Evolutionary conservation across 2,113 vertebrate species (phyloP).

Genomic region (Pygoscelis adeliae): DNA sequence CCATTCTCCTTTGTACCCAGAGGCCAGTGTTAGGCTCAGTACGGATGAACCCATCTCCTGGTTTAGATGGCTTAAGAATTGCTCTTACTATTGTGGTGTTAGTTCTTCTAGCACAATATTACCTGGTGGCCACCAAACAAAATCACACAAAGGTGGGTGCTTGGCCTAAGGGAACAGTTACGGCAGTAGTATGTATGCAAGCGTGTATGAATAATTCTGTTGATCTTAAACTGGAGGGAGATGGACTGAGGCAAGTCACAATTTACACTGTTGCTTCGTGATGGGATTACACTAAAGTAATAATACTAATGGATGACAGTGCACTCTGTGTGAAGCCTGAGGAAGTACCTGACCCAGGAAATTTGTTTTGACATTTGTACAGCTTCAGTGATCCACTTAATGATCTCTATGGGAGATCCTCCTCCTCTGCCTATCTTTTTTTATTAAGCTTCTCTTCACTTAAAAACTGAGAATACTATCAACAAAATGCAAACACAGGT

Average conservation of each 20-base stretch:
- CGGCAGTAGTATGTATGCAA: too few relatives aligned
- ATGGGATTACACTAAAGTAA: neutral
- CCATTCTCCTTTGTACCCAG: too few relatives aligned
- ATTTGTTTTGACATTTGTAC: neutral
- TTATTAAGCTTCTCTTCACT: neutral
- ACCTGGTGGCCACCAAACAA: neutral
- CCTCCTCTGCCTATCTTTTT: neutral
- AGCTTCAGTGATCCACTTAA: neutral
- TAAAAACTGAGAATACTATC: neutral
- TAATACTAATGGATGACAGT: neutral
- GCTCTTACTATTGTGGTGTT: fast-evolving
- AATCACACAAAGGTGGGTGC: neutral
- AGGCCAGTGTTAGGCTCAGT: fast-evolving
- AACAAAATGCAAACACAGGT: neutral
- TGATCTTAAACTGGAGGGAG: neutral
- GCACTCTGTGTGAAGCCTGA: neutral
- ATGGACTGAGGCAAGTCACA: neutral
- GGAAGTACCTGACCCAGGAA: neutral
- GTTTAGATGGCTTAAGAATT: neutral
- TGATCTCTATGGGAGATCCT: neutral
- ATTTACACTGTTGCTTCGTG: fast-evolving
- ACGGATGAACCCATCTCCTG: neutral
- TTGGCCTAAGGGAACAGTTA: fast-evolving
- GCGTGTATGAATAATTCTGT: neutral
- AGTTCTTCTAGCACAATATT: neutral